Percentiles rank a stretch among this genome's conserved stretches.
Evolutionary conservation across 2,113 vertebrate species (phyloP).

Genomic region (Bufo bufo): DNA sequence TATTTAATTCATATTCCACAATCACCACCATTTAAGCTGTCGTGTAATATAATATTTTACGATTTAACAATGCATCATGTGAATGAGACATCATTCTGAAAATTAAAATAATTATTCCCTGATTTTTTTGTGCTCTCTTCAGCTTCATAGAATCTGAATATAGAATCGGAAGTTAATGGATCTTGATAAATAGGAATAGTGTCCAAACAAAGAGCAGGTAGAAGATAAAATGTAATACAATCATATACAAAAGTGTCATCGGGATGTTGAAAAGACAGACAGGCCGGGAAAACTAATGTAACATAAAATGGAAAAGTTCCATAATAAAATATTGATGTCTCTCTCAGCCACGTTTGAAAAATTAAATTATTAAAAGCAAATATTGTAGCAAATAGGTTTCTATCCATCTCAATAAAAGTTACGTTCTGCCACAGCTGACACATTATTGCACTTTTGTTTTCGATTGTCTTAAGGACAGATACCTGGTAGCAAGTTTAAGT

Average conservation of each 20-base stretch:
- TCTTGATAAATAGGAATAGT: neutral
- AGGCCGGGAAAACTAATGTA: slow-evolving; percentile 62
- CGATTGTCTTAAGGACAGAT: slow-evolving; percentile 70
- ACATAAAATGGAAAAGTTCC: slow-evolving; percentile 66
- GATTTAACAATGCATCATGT: neutral
- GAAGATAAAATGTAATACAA: slow-evolving; percentile 16
- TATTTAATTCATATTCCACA: neutral
- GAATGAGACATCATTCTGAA: neutral
- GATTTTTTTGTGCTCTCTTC: too few relatives aligned
- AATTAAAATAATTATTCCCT: neutral
- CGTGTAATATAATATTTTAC: neutral
- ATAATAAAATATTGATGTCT: slow-evolving; percentile 77
- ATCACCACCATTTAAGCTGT: neutral
- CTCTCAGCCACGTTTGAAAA: slow-evolving; percentile 72
- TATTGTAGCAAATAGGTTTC: slow-evolving; percentile 78
- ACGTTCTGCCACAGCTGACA: slow-evolving; percentile 73
- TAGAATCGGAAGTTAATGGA: slow-evolving; percentile 10
- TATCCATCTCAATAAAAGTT: slow-evolving; percentile 79
- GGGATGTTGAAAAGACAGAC: slow-evolving; percentile 56
- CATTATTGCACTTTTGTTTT: slow-evolving; percentile 74
- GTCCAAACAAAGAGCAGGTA: neutral
- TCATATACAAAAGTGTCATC: slow-evolving; percentile 42
- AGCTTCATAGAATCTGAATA: neutral
- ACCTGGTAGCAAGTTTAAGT: slow-evolving; percentile 69
- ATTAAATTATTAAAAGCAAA: slow-evolving; percentile 86